phyloP scores from a whole-genome alignment of 2,113 vertebrate species.

The Podilymbus podiceps region DNA sequence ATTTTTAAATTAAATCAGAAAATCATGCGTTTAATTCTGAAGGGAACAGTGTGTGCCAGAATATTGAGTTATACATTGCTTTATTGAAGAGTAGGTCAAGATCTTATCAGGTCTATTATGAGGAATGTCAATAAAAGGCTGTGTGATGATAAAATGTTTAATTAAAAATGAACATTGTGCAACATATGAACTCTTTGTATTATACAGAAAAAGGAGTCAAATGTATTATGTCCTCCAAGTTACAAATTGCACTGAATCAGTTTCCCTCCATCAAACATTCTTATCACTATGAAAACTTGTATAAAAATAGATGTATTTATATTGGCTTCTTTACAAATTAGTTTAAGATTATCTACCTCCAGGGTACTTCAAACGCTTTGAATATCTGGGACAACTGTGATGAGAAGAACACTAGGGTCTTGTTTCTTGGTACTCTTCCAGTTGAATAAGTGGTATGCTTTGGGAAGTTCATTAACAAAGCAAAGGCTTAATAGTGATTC shows the following conservation, averaged over 20 bases:
- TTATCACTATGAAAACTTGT: slow-evolving; percentile 3
- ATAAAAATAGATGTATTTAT: not conserved
- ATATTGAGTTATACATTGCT: slow-evolving; percentile 60
- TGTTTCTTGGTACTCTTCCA: not conserved
- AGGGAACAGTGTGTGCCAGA: slow-evolving; percentile 22
- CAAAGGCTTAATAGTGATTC: not conserved
- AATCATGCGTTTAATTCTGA: slow-evolving; percentile 42
- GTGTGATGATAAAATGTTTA: slow-evolving; percentile 60
- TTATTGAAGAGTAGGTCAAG: slow-evolving; percentile 61
- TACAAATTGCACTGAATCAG: slow-evolving; percentile 6
- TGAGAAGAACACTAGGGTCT: not conserved
- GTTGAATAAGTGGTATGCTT: not conserved
- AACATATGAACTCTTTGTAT: slow-evolving; percentile 49
- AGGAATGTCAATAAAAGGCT: slow-evolving; percentile 65
- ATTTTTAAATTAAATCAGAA: slow-evolving; percentile 58
- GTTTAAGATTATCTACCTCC: not conserved
- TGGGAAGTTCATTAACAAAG: not conserved
- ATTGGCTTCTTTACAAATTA: not conserved
- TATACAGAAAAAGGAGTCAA: slow-evolving; percentile 22
- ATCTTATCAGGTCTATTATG: slow-evolving; percentile 63
- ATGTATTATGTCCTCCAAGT: not conserved
- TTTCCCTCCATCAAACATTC: not conserved
- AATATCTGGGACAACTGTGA: not conserved
- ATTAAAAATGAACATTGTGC: slow-evolving; percentile 68
- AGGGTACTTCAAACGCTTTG: not conserved